A percentile compares a stretch with the other conserved stretches of the same genome.
These are phyloP conservation scores for Cybosia mesomella DNA, from an alignment of 2,888 invertebrate species.

Conservation along the genomic window DNA sequence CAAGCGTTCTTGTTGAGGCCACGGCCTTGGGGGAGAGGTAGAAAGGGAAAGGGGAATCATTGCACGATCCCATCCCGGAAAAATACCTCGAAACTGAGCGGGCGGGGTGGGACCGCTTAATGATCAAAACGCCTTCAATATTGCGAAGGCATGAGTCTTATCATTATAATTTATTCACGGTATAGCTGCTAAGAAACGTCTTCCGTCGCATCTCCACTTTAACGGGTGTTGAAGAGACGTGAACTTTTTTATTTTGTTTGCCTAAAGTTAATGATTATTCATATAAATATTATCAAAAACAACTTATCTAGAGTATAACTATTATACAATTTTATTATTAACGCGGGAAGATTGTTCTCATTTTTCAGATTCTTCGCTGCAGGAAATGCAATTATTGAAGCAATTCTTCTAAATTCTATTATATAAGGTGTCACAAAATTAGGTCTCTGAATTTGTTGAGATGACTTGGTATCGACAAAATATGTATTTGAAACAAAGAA, in stretches of 20 bases:
- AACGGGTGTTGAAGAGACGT: conserved; percentile 12
- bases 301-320: neutral
- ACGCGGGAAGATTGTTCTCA: neutral
- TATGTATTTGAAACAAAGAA: no score
- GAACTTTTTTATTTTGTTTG: neutral
- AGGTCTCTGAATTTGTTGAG: no score
- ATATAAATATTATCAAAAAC: neutral
- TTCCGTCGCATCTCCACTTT: conserved; percentile 41
- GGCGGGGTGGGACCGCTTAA: conserved; percentile 66
- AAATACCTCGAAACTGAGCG: conserved; percentile 70
- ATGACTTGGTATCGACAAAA: no score
- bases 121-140: conserved; percentile 85
- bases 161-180: conserved; percentile 85
- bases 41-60: conserved; percentile 66
- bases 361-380: neutral
- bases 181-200: conserved; percentile 65
- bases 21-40: conserved; percentile 59
- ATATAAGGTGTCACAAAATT: no score
- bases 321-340: neutral
- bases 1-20: conserved; percentile 68
- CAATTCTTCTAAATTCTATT: neutral
- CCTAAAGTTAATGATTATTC: neutral
- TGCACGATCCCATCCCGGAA: conserved; percentile 65
- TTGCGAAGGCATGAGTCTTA: conserved; percentile 79
- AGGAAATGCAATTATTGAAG: neutral